Base-by-base conservation (phyloP, 1,140 invertebrate species). In the Pteromalus puparum region DNA sequence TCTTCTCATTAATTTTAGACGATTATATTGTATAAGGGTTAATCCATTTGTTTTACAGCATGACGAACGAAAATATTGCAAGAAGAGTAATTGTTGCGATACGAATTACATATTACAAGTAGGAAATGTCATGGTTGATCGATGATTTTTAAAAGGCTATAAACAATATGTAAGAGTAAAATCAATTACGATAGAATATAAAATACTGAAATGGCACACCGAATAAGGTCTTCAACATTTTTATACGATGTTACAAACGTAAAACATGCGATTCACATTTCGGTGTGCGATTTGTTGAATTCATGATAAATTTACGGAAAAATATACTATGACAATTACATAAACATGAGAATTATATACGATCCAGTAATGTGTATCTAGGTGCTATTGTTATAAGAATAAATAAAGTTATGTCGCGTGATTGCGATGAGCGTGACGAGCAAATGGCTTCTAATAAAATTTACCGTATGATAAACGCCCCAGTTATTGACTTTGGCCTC, bases 401-500 rank as follows among this genome's bases (percentile, higher is more conserved):
- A 46, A 76, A 46, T 46, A 76, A 48, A 46, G 42, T 73, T 28
- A 21, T 28, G 7, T 78, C 76, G 76, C 76, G 76, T 78, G 76
- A 28, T 65, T n/a, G 18, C 76, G 46, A 34, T 30, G 48, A 78
- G 48, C 76, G 76, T 61, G 48, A 61, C 76, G 76, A 76, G 24
- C 24, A 65, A 78, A 78, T 78, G 24, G 74, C 74, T 75, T 42
- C 74, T 76, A 76, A 76, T 76, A 24, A 76, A 24, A 76, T 76
- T 76, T 76, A 76, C 24, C 46, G n/a, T 48, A 76, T 48, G 76
- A 78, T 78, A 65, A 78, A 65, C 34, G 76, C 53, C 6, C 53
- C 48, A 46, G 48, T 48, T 76, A 76, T 48, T 76, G 74, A 76
- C 76, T 78, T 78, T 78, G 76, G n/a, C 76, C 76, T 78, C 15